A percentile compares a stretch with the other conserved stretches of the same genome.
These are phyloP conservation scores for Diachrysia chrysitis DNA, from an alignment of 2,888 invertebrate species.

Conservation along the genomic window DNA sequence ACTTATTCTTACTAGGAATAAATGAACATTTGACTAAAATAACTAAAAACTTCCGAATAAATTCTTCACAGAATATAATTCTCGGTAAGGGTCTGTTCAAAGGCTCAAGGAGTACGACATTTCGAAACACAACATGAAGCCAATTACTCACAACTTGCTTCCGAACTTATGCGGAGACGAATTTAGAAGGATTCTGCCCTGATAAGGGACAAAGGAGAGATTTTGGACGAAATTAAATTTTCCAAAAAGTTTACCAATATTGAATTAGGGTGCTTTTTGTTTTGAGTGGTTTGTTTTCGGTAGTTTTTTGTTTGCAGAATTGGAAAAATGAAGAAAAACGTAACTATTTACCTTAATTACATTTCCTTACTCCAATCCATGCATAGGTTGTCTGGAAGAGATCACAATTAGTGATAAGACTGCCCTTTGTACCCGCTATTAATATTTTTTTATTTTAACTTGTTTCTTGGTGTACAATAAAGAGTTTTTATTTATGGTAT, in stretches of 20 bases:
- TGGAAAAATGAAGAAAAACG: not conserved
- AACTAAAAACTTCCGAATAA: conserved; percentile 1
- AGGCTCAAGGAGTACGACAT: conserved; percentile 27
- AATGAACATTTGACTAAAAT: not conserved
- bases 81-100: conserved; percentile 22
- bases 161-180: conserved; percentile 45
- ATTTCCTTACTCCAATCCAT: too few relatives aligned
- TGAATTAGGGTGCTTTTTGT: conserved; percentile 33
- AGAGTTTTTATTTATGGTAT: too few relatives aligned
- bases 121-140: conserved; percentile 47
- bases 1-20: not conserved
- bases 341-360: too few relatives aligned
- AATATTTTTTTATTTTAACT: too few relatives aligned
- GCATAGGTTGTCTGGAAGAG: too few relatives aligned
- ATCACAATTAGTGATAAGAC: too few relatives aligned
- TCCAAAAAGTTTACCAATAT: conserved; percentile 47
- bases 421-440: too few relatives aligned
- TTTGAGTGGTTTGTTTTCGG: conserved; percentile 11
- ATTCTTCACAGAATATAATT: conserved; percentile 33
- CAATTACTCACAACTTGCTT: conserved; percentile 59
- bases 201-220: conserved; percentile 49
- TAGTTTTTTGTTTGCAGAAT: conserved; percentile 16
- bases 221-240: conserved; percentile 54
- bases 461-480: too few relatives aligned
- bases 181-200: conserved; percentile 42